Evolutionary conservation across 2,888 invertebrate species (phyloP), one percentile per base, ranked within the genome.

Genomic region (Thalpophila matura): DNA sequence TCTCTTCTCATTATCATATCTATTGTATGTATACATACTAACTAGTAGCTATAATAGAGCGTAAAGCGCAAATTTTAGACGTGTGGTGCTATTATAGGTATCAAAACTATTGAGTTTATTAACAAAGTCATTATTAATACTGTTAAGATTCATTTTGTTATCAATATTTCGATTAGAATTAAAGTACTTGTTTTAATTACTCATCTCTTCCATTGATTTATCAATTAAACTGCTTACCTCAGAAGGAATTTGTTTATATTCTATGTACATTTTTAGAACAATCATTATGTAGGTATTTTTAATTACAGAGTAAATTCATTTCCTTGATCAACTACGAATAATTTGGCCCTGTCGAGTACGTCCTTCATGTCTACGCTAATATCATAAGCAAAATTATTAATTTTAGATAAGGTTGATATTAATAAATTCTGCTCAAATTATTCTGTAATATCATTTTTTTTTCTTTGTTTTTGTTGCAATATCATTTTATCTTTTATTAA

Each of bases 41-140:
- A n/a, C 45, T 53, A 38, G 47, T 70, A 80, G 69, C 16, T 61
- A 56, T 64, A 31, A 62, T 67, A 67, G 68, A 56, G 71, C 62
- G 61, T 74, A 53, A 59, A 54, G 65, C 66, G 81, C 82, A 84
- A 80, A 80, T 69, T 74, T 79, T 90, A 89, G 90, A 81, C 80
- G 91, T 90, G 89, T 91, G 92, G 91, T 92, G 91, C 91, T 91
- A 91, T 74, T 82, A 66, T 83, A 84, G 85, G 86, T 80, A 73
- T 72, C 76, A 70, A 71, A 49, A 63, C 51, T 51, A 40, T 49
- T 66, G 10, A 42, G 43, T 64, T 59, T 10, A 14, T 63, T 61
- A 45, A 24, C 5, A 50, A 54, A 29, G 47, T 56, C 16, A 43
- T 38, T 49, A 7, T 42, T 37, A 45, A 7, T 35, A 53, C 22